Base-by-base conservation (phyloP, 2,113 vertebrate species). In the Oncorhynchus clarkii region DNA sequence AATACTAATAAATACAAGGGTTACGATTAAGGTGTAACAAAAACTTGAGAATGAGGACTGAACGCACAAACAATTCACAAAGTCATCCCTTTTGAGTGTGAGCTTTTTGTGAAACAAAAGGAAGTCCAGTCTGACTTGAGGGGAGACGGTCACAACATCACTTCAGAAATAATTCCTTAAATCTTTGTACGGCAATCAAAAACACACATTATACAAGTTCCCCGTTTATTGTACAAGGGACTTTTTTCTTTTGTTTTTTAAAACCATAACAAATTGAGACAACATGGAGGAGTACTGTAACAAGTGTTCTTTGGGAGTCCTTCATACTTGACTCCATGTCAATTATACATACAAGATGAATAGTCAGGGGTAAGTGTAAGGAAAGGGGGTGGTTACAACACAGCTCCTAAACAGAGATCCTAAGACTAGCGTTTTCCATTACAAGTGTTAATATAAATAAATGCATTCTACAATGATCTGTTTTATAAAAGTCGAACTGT, bases 371-470 rank as follows among this genome's bases (percentile, higher is more conserved):
- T 12, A 20, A 1, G 11, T 29, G 22, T 27, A 71, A 45, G 64
- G 72, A 45, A 76, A 80, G 4, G 22, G 74, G 74, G 72, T 70
- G 27, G 69, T 78, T 78, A 90, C 86, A 81, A 88, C 89, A 91
- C 86, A 86, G 84, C 88, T 76, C 89, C 88, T 91, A 91, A 87
- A 87, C 80, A 89, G 80, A 88, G 84, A 87, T 86, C 39, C 91
- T 92, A 93, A 90, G 84, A 90, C 92, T 91, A 93, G 83, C 78
- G 84, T 85, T 76, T 84, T 86, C 88, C 86, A 87, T 87, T 89
- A 92, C 85, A 89, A 74, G 86, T 88, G 89, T 91, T 91, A 90
- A 91, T 89, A 92, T 92, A 93, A 93, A 93, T 91, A 92, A 90
- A 92, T 85, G 89, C 87, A 87, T 85, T 88, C 87, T 89, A 92